phyloP scores from a whole-genome alignment of 2,888 invertebrate species.

The Xiphydria camelus region DNA sequence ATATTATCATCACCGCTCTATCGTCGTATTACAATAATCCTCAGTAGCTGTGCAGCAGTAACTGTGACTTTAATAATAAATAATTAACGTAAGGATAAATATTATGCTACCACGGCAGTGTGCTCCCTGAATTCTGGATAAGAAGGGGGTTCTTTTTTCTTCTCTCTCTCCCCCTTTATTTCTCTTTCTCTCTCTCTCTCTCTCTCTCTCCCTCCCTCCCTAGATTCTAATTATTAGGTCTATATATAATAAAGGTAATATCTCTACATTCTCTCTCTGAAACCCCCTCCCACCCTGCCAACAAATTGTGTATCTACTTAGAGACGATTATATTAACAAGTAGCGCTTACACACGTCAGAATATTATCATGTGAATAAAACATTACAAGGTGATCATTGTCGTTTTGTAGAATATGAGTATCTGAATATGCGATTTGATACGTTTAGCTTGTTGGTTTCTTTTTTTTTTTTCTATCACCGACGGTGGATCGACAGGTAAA shows the following conservation, averaged over 20 bases:
- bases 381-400: constrained; percentile 32
- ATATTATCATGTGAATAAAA: too few relatives aligned
- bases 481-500: constrained; percentile 20
- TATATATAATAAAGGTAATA: constrained; percentile 33
- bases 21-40: constrained; percentile 26
- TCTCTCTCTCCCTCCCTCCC: constrained; percentile 4
- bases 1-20: constrained; percentile 15
- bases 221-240: constrained; percentile 16
- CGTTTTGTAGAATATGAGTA: constrained; percentile 31
- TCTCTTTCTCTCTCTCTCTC: constrained; percentile 3
- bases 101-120: constrained; percentile 56
- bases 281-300: constrained; percentile 22
- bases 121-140: constrained; percentile 49
- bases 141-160: constrained; percentile 34
- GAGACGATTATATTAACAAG: constrained; percentile 42
- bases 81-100: constrained; percentile 54
- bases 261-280: constrained; percentile 27
- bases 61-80: constrained; percentile 52
- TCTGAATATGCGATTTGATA: constrained; percentile 37
- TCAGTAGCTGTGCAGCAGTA: constrained; percentile 51
- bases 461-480: too few relatives aligned
- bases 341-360: constrained; percentile 41
- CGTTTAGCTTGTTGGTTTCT: constrained; percentile 16
- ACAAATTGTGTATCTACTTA: constrained; percentile 37
- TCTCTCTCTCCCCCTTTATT: too few relatives aligned